phyloP scores from a whole-genome alignment of 2,797 vertebrate species.

The Micromesistius poutassou region DNA sequence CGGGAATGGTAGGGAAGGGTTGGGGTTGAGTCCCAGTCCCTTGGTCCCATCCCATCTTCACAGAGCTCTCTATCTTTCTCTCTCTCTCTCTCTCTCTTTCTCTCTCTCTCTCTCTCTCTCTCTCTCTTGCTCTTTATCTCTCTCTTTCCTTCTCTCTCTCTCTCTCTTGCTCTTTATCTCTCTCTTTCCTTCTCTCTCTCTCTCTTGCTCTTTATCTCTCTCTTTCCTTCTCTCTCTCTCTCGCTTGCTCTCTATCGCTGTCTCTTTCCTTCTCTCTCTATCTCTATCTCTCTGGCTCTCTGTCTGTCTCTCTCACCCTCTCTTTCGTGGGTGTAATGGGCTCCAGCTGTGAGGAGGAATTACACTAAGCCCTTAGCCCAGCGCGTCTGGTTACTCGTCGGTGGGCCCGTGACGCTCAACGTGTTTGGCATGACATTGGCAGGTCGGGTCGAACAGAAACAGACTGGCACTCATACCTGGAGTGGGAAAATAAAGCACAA shows the following conservation, averaged over 20 bases:
- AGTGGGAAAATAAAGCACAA: background rate
- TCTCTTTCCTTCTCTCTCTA: background rate
- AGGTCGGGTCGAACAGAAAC: slow-evolving; percentile 18
- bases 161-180: background rate
- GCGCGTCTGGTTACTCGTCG: slow-evolving; percentile 19
- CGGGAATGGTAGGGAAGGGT: slow-evolving; percentile 49
- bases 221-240: background rate
- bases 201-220: background rate
- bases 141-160: background rate
- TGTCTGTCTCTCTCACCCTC: slow-evolving; percentile 6
- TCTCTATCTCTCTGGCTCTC: background rate
- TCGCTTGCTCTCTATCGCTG: too few relatives aligned
- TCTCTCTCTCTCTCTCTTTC: background rate
- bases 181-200: background rate
- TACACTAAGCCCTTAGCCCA: slow-evolving; percentile 40
- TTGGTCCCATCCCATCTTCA: slow-evolving; percentile 47
- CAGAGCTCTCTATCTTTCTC: background rate
- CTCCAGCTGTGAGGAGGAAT: slow-evolving; percentile 62
- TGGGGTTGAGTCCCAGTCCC: slow-evolving; percentile 49
- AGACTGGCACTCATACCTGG: background rate
- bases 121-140: background rate
- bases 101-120: background rate
- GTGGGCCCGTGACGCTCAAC: slow-evolving; percentile 25
- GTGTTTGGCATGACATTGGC: slow-evolving; percentile 46
- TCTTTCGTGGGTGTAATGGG: slow-evolving; percentile 66